Base-by-base conservation (phyloP, 2,888 invertebrate species). In the Steinernema carpocapsae region DNA sequence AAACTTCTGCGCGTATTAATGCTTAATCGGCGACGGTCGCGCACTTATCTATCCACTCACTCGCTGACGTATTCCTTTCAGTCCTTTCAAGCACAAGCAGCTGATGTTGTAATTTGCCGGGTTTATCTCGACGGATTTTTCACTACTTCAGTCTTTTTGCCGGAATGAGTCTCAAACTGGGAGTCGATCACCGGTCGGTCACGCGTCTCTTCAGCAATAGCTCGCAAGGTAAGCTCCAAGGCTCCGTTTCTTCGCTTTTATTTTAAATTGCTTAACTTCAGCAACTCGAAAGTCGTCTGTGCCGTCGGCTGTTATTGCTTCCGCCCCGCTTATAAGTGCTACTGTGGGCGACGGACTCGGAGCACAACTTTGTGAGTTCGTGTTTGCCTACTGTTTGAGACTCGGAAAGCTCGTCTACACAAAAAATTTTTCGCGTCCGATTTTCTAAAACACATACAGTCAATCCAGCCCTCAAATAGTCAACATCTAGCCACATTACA, bases 341-440 rank as follows among this genome's bases (percentile, higher is more conserved):
- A 80, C 84, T 0, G 82, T 84, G 46, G 84, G 82, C 14, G 84
- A 83, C 74, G 82, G 79, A 70, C 72, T 82, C 19, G 81, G 83
- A 29, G 75, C 73, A 7, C 81, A 83, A 64, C 74, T 85, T 48
- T 83, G 85, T 85, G 74, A 81, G 85, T 85, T 74, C 37, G 22
- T n/a, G 10, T 71, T 37, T 74, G 71, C 48, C 4, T 43, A 10
- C 43, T 43, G 7, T n/a, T n/a, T n/a, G n/a, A n/a, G n/a, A n/a
- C n/a, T n/a, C n/a, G n/a, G n/a, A n/a, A n/a, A n/a, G n/a, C n/a
- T n/a, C n/a, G n/a, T n/a, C n/a, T n/a, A n/a, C n/a, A n/a, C n/a
- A n/a, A n/a, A n/a, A n/a, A n/a, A n/a, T n/a, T n/a, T n/a, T n/a
- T n/a, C n/a, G n/a, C n/a, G n/a, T n/a, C n/a, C n/a, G n/a, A n/a